Evolutionary conservation across 1,140 invertebrate genomes (phyloP).

Genomic region (Planococcus citri): DNA sequence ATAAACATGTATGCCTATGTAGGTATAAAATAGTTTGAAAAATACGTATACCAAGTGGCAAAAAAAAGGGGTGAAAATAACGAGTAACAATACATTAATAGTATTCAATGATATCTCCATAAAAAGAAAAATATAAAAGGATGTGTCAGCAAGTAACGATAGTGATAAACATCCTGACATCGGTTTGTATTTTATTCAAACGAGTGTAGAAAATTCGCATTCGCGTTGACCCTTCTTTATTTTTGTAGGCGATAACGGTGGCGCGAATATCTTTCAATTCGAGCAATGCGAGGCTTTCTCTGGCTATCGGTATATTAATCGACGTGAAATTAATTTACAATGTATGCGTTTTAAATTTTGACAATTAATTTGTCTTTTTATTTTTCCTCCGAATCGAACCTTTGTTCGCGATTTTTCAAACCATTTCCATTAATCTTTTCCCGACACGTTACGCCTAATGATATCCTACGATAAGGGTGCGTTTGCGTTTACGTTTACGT

Average conservation of each 20-base stretch:
- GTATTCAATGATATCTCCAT: background rate
- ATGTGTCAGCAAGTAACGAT: background rate
- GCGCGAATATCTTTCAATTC: background rate
- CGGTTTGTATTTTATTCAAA: background rate
- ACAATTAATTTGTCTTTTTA: constrained; percentile 3
- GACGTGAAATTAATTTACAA: background rate
- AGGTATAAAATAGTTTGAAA: no score
- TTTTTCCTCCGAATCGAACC: background rate
- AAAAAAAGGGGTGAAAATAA: background rate
- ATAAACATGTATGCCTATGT: no score
- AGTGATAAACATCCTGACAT: constrained; percentile 5
- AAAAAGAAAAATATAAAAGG: background rate
- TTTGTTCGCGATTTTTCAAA: background rate
- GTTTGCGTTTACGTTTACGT: no score
- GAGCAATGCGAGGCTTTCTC: no score
- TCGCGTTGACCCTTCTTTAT: background rate
- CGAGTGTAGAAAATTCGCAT: background rate
- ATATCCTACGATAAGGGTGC: background rate
- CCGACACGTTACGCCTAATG: background rate
- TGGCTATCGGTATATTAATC: background rate
- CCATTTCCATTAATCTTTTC: background rate
- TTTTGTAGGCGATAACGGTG: no score
- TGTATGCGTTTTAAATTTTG: background rate
- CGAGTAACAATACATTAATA: background rate
- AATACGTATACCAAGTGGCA: no score